Evolutionary conservation across 1,140 invertebrate genomes (phyloP).

Genomic region (Anastatus disparis): DNA sequence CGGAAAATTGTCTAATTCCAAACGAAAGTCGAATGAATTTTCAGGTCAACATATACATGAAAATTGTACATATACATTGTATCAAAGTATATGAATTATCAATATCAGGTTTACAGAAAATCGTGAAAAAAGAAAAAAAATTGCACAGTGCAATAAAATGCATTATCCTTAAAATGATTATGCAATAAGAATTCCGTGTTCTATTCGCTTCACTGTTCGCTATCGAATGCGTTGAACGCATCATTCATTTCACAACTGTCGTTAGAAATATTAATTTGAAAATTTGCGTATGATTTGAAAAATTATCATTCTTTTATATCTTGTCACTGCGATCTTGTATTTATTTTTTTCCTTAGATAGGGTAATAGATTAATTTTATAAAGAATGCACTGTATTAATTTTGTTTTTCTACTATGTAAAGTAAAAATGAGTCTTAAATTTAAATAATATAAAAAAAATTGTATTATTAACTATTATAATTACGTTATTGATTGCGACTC

Average conservation of each 20-base stretch:
- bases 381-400: not conserved
- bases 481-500: too few relatives aligned
- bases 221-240: conserved; percentile 32
- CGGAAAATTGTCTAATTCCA: not conserved
- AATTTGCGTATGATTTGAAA: not conserved
- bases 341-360: not conserved
- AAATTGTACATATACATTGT: conserved; percentile 26
- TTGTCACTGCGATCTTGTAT: not conserved
- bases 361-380: conserved; percentile 13
- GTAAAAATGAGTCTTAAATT: not conserved
- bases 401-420: not conserved
- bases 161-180: conserved; percentile 3
- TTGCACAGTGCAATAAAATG: conserved; percentile 20
- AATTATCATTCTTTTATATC: conserved; percentile 2
- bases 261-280: not conserved
- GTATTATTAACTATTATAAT: conserved; percentile 24
- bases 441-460: not conserved
- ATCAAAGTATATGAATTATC: conserved; percentile 30
- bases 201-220: not conserved
- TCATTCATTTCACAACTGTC: conserved; percentile 6
- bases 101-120: not conserved
- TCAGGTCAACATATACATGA: not conserved
- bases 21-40: not conserved
- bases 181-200: not conserved
- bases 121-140: conserved; percentile 3